Conservation (phyloP, 2,113 vertebrate genomes). For the Rhabdomys dilectus region DNA sequence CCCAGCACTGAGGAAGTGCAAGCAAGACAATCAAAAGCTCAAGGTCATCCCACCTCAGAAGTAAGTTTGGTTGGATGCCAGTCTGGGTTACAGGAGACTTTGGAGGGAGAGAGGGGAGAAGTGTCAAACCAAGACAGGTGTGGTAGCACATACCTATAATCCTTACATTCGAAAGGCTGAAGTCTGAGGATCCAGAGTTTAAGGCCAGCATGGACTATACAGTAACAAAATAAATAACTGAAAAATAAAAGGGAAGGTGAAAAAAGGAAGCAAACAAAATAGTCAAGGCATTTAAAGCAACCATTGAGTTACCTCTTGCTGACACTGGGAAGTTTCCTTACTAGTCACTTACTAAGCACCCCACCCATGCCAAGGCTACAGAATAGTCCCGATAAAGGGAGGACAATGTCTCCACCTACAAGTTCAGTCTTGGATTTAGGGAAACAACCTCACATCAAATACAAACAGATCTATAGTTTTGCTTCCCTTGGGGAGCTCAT, state of each 20-base stretch:
- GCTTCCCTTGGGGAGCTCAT: no score
- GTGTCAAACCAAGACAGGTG: neutral
- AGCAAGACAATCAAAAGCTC: neutral
- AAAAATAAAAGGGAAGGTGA: neutral
- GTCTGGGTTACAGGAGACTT: neutral
- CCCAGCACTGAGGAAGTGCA: neutral
- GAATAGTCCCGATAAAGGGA: neutral
- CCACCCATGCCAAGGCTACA: neutral
- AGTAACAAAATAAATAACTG: neutral
- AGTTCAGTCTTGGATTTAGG: constrained; percentile 1
- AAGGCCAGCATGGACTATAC: neutral
- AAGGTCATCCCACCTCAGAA: neutral
- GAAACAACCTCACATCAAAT: neutral
- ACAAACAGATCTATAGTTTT: neutral
- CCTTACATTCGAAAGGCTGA: neutral
- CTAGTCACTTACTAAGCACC: neutral
- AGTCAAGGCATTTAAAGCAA: neutral
- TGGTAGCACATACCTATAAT: neutral
- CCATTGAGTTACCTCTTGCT: neutral
- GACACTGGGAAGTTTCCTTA: neutral
- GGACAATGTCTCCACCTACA: neutral
- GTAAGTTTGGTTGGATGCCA: neutral
- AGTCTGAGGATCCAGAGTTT: neutral
- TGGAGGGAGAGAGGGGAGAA: neutral
- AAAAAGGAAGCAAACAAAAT: neutral